Conservation (phyloP, 2,797 vertebrate species). For the Odontamblyopus rebecca region DNA sequence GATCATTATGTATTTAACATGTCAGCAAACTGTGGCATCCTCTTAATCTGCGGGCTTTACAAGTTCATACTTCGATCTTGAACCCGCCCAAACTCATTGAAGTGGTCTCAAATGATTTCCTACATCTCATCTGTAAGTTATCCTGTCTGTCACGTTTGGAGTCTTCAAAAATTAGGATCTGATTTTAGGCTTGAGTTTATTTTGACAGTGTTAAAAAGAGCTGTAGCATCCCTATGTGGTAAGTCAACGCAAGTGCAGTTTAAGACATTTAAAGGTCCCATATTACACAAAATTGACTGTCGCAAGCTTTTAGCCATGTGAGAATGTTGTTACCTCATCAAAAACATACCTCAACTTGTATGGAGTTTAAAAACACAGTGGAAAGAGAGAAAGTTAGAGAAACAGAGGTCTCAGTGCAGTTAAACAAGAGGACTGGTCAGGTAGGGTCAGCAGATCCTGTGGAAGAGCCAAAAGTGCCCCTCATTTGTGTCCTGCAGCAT, state of each 20-base stretch:
- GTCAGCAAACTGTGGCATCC: slow-evolving; percentile 47
- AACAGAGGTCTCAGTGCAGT: no score
- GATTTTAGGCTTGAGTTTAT: neutral
- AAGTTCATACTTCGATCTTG: slow-evolving; percentile 22
- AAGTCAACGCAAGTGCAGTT: slow-evolving; percentile 17
- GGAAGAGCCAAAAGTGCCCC: no score
- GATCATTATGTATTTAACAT: slow-evolving; percentile 47
- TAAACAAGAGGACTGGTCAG: no score
- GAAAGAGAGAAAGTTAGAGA: no score
- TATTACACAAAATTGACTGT: no score
- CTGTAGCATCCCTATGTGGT: slow-evolving; percentile 49
- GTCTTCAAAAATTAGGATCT: slow-evolving; percentile 19
- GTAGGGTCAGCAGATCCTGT: no score
- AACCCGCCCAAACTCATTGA: slow-evolving; percentile 38
- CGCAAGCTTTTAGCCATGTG: no score
- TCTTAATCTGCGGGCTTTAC: slow-evolving; percentile 32
- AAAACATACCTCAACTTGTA: no score
- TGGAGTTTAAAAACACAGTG: no score
- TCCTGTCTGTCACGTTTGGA: slow-evolving; percentile 31
- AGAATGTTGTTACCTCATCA: no score
- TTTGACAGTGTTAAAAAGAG: slow-evolving; percentile 7
- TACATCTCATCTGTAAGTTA: slow-evolving; percentile 38
- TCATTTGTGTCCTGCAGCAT: no score
- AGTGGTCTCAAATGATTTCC: slow-evolving; percentile 47
- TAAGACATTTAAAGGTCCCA: neutral